Base-by-base conservation (phyloP, 1,140 invertebrate species). In the Bemisia tabaci region DNA sequence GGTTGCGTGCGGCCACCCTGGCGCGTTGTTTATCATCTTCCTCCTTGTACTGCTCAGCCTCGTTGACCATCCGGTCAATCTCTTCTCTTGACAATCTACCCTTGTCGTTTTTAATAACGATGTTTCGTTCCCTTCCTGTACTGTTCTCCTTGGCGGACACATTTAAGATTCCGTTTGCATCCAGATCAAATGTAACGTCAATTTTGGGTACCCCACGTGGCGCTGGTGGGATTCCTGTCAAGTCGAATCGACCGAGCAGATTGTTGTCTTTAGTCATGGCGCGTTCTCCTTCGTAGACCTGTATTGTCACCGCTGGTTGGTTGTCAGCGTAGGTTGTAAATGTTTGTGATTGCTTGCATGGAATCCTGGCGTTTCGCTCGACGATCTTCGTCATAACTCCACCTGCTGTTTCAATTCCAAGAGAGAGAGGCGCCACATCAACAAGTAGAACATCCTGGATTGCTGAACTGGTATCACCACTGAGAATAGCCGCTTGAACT, bases 321-420 rank as follows among this genome's bases (percentile, higher is more conserved):
- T 98, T 98, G 77, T 97, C 95, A 0, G 93, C 90, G 75, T 96
- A 96, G 1, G 95, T 97, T 64, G 94, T 96, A 80, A 97, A 97
- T 11, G 91, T 95, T 72, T n/a, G n/a, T n/a, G n/a, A n/a, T n/a
- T n/a, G n/a, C n/a, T n/a, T n/a, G n/a, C n/a, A n/a, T n/a, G n/a
- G n/a, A n/a, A n/a, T n/a, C n/a, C n/a, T n/a, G n/a, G n/a, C n/a
- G n/a, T n/a, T n/a, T n/a, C n/a, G n/a, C 85, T 81, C 0, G 22
- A 85, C 79, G 24, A 86, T 81, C 66, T 85, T 86, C 0, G 81
- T 81, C 84, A 87, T 86, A 11, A 81, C 74, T 22, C 77, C 77
- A 22, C 78, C 77, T 22, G 76, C 77, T 1, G 78, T n/a, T n/a
- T n/a, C n/a, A n/a, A n/a, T n/a, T n/a, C n/a, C n/a, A n/a, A n/a